phyloP scores from a whole-genome alignment of 1,140 invertebrate genomes.

The Achatina immaculata region DNA sequence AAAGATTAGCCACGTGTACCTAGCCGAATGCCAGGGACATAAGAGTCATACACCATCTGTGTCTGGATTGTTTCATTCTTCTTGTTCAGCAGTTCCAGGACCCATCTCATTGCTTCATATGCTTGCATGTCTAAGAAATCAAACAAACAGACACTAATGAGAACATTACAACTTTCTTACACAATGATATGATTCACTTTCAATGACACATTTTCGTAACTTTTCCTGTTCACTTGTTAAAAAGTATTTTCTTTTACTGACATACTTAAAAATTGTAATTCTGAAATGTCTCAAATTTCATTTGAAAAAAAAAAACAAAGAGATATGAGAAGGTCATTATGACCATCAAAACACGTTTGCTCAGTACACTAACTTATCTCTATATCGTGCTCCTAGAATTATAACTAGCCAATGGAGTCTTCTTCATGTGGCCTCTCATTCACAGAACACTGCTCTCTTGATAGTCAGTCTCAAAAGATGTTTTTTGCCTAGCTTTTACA shows the following conservation, averaged over 20 bases:
- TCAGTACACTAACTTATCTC: too few relatives aligned
- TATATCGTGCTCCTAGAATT: too few relatives aligned
- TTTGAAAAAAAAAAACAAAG: too few relatives aligned
- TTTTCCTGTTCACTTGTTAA: not conserved
- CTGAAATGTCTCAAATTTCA: too few relatives aligned
- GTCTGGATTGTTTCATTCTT: constrained; percentile 57
- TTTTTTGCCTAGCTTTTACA: too few relatives aligned
- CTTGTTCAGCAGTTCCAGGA: constrained; percentile 72
- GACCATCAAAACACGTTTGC: too few relatives aligned
- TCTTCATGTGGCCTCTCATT: too few relatives aligned
- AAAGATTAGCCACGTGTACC: constrained; percentile 49
- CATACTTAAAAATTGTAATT: not conserved
- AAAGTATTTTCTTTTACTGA: not conserved
- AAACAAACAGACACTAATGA: not conserved
- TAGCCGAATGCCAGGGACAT: constrained; percentile 65
- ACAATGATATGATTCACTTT: not conserved
- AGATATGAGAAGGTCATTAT: too few relatives aligned
- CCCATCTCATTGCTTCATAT: constrained; percentile 73
- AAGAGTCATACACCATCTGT: constrained; percentile 53
- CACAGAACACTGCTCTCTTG: too few relatives aligned
- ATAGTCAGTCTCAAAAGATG: too few relatives aligned
- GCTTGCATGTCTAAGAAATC: constrained; percentile 66
- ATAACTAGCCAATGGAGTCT: too few relatives aligned
- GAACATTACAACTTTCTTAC: not conserved
- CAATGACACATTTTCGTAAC: not conserved